These are phyloP conservation scores for Corydoras maculifer DNA, from an alignment of 2,113 vertebrate genomes.

Conservation along the genomic window DNA sequence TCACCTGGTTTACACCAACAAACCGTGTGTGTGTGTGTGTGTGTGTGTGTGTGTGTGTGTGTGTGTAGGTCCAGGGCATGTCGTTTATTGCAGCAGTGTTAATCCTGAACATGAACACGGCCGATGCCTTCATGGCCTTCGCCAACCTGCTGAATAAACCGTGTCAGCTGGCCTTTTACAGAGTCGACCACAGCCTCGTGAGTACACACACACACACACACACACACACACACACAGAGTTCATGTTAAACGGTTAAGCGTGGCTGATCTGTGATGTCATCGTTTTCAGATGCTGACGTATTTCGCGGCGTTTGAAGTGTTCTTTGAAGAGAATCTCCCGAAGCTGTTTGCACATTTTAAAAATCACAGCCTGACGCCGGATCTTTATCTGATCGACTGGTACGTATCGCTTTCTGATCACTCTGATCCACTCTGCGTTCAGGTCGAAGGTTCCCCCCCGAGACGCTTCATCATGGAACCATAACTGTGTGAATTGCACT, in stretches of 20 bases:
- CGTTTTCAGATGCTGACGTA: conserved; percentile 87
- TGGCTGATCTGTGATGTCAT: too few species aligned
- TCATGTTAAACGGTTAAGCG: too few species aligned
- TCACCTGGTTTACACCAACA: too few species aligned
- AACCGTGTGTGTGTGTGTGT: background rate
- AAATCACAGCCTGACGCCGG: conserved; percentile 87
- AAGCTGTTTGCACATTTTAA: conserved; percentile 97
- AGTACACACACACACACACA: conserved; percentile 54
- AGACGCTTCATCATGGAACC: too few species aligned
- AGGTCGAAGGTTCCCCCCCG: too few species aligned
- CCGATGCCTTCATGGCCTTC: conserved; percentile 94
- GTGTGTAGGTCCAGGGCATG: conserved; percentile 89
- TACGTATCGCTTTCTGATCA: conserved; percentile 55
- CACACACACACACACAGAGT: background rate
- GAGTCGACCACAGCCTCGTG: conserved; percentile 96
- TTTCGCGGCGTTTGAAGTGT: conserved; percentile 93
- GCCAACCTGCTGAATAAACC: conserved; percentile 95
- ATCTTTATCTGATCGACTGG: conserved; percentile 98
- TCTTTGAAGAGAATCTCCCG: conserved; percentile 96
- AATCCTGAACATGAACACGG: conserved; percentile 88
- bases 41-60: conserved; percentile 25
- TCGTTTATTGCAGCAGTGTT: conserved; percentile 93
- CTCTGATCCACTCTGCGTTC: background rate
- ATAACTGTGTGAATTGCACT: too few species aligned
- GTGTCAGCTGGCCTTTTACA: conserved; percentile 96